phyloP scores from a whole-genome alignment of 1,140 invertebrate species.

The Metopolophium dirhodum region DNA sequence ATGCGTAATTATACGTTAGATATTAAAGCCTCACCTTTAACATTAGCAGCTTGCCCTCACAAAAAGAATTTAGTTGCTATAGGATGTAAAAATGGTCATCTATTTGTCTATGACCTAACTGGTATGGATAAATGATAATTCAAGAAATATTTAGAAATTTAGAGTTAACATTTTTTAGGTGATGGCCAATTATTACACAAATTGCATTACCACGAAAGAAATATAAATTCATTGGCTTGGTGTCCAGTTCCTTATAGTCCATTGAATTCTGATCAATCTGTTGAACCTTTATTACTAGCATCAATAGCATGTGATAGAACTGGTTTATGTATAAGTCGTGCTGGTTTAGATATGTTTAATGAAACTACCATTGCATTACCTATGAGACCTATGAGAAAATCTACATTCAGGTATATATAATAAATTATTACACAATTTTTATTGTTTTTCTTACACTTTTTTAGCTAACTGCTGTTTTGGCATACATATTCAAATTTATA shows the following conservation, averaged over 20 bases:
- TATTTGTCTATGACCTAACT: constrained; percentile 69
- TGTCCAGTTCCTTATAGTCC: constrained; percentile 71
- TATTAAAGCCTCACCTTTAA: constrained; percentile 67
- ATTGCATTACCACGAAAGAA: constrained; percentile 75
- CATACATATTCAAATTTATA: neutral
- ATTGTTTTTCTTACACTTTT: neutral
- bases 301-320: constrained; percentile 66
- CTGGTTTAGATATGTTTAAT: constrained; percentile 67
- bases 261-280: constrained; percentile 62
- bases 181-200: constrained; percentile 70
- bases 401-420: constrained; percentile 23
- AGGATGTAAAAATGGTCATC: constrained; percentile 72
- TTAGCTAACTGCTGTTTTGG: neutral
- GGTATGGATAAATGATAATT: constrained; percentile 61
- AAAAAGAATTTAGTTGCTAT: constrained; percentile 69
- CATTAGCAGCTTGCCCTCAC: constrained; percentile 70
- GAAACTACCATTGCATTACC: constrained; percentile 63
- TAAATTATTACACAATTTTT: neutral
- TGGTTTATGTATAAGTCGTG: constrained; percentile 67
- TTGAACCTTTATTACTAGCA: constrained; percentile 66
- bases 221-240: constrained; percentile 75
- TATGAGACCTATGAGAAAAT: constrained; percentile 60
- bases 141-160: neutral
- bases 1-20: constrained; percentile 64
- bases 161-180: constrained; percentile 63